Evolutionary conservation across 37 sponge, comb jelly and placozoan genomes (phyloP).

Genomic region (Chondrosia reniformis): DNA sequence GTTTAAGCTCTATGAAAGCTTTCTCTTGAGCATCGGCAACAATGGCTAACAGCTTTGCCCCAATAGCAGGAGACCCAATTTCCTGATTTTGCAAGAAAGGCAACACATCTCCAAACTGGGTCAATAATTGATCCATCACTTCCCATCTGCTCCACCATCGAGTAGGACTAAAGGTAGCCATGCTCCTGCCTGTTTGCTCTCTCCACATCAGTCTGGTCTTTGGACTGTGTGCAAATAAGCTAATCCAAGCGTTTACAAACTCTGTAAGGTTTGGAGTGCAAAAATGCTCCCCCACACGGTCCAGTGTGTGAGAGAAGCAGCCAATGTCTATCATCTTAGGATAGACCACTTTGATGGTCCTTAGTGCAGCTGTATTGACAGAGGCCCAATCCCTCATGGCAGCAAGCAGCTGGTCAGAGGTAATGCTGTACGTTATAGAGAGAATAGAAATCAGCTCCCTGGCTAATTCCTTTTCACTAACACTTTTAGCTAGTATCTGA

Average conservation of each 20-base stretch:
- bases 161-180: not conserved
- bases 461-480: slow-evolving; percentile 32
- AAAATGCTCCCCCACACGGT: slow-evolving; percentile 41
- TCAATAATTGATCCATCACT: slow-evolving; percentile 2
- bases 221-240: slow-evolving; percentile 21
- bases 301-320: slow-evolving; percentile 57
- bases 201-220: slow-evolving; percentile 30
- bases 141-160: slow-evolving; percentile 18
- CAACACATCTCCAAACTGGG: not conserved
- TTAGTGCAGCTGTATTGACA: slow-evolving; percentile 30
- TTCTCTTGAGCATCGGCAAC: not conserved
- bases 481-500: slow-evolving; percentile 18
- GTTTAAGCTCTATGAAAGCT: not conserved
- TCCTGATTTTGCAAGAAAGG: not conserved
- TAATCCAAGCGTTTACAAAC: slow-evolving; percentile 29
- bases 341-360: slow-evolving; percentile 28
- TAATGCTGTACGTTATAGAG: not conserved
- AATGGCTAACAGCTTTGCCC: not conserved
- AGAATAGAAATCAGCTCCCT: slow-evolving; percentile 20
- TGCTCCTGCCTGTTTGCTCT: not conserved
- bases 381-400: slow-evolving; percentile 29
- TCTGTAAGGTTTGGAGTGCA: slow-evolving; percentile 15
- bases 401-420: slow-evolving; percentile 4
- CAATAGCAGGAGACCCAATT: not conserved
- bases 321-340: slow-evolving; percentile 26